Evolutionary conservation across 2,113 vertebrate species (phyloP).

Genomic region (Baryphthengus martii): DNA sequence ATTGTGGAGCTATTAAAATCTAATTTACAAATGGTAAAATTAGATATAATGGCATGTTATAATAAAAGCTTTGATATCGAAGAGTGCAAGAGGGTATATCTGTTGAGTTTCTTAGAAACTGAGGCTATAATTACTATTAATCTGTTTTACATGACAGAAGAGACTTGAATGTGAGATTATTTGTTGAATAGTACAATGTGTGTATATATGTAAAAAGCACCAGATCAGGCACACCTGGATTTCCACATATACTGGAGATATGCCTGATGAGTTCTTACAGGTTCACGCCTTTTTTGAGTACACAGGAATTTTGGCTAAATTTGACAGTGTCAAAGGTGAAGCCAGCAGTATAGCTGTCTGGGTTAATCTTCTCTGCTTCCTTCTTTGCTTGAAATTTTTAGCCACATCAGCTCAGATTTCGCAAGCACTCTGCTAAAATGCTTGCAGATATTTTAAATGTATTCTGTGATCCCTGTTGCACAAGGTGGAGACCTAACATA

Average conservation of each 20-base stretch:
- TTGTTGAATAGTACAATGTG: not conserved
- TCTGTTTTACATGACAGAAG: not conserved
- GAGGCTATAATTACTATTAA: not conserved
- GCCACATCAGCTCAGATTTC: not conserved
- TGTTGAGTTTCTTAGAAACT: not conserved
- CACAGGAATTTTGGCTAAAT: conserved; percentile 2
- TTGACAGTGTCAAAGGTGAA: not conserved
- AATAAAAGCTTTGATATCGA: conserved; percentile 29
- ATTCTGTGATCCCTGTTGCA: conserved; percentile 23
- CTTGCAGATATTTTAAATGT: not conserved
- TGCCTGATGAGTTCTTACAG: not conserved
- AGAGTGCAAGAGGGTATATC: not conserved
- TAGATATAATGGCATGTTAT: not conserved
- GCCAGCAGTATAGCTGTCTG: not conserved
- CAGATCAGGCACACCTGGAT: not conserved
- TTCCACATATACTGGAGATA: not conserved
- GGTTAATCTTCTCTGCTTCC: conserved; percentile 23
- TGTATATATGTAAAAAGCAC: not conserved
- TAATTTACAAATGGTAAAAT: conserved; percentile 60
- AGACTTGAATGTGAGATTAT: not conserved
- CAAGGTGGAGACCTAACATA: conserved; percentile 38
- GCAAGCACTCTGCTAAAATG: not conserved
- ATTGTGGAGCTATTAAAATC: conserved; percentile 21
- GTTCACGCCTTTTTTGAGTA: not conserved
- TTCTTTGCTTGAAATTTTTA: conserved; percentile 5